Percentiles rank a stretch among this genome's conserved stretches.
Conservation (phyloP, 1,140 invertebrate species). For the Dolichoris vasculosae region DNA sequence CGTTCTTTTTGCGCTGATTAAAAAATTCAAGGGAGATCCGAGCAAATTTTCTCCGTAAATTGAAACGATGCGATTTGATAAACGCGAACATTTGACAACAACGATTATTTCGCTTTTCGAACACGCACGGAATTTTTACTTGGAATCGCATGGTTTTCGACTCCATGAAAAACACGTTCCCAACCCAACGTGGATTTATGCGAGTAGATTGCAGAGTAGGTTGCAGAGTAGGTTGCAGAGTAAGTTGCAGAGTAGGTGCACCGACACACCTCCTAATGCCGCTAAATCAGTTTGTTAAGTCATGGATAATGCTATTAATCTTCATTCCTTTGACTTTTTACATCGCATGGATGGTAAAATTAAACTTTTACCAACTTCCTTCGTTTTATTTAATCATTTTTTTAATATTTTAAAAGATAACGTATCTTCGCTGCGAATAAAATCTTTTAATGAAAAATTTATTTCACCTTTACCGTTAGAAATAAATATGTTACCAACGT, state of each 20-base stretch:
- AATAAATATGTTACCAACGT: no score
- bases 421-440: background rate
- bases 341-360: background rate
- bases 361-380: background rate
- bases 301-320: constrained; percentile 26
- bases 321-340: background rate
- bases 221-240: no score
- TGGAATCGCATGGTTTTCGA: background rate
- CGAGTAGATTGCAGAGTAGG: constrained; percentile 10
- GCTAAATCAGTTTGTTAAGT: constrained; percentile 14
- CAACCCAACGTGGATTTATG: background rate
- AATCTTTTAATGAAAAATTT: background rate
- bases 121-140: background rate
- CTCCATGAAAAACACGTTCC: no score
- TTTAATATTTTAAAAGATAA: background rate
- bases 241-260: no score
- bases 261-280: background rate
- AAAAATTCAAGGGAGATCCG: no score
- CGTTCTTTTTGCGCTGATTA: no score
- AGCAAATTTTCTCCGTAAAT: no score
- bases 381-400: background rate
- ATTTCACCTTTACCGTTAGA: background rate
- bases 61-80: no score
- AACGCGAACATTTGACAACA: no score
- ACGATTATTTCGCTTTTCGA: background rate